These are phyloP conservation scores for Menidia menidia DNA, from an alignment of 2,797 vertebrate species.

Conservation along the genomic window DNA sequence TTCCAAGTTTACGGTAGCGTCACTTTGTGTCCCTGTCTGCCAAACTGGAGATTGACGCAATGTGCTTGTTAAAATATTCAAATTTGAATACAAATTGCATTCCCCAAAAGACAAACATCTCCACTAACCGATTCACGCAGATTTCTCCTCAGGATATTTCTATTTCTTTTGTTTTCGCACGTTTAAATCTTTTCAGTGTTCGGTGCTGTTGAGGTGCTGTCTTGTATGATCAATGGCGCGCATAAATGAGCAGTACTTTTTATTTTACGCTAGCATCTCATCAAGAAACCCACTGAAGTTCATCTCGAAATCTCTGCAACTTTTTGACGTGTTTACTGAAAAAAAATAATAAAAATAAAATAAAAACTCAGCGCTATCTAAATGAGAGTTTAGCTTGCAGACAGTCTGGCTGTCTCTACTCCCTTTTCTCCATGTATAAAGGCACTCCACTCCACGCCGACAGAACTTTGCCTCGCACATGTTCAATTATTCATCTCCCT, in stretches of 20 bases:
- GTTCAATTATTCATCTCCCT: slow-evolving; percentile 84
- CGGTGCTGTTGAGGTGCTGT: neutral
- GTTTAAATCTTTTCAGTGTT: slow-evolving; percentile 13
- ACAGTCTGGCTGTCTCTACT: slow-evolving; percentile 51
- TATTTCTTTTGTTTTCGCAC: neutral
- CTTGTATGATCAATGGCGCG: slow-evolving; percentile 23
- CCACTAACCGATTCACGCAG: slow-evolving; percentile 2
- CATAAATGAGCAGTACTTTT: slow-evolving; percentile 4
- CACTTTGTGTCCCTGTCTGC: slow-evolving; percentile 9
- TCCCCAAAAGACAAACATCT: slow-evolving; percentile 15
- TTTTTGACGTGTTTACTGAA: slow-evolving; percentile 65
- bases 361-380: slow-evolving; percentile 50
- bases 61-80: slow-evolving; percentile 32
- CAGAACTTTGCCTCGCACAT: slow-evolving; percentile 73
- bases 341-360: slow-evolving; percentile 16
- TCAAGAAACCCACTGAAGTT: slow-evolving; percentile 39
- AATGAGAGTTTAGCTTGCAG: slow-evolving; percentile 63
- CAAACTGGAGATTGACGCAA: slow-evolving; percentile 3
- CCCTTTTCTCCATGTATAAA: slow-evolving; percentile 54
- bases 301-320: slow-evolving; percentile 50
- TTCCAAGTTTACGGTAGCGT: neutral
- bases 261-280: slow-evolving; percentile 6
- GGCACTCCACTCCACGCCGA: slow-evolving; percentile 62
- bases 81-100: slow-evolving; percentile 22
- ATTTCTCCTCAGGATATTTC: slow-evolving; percentile 4